Evolutionary conservation across 2,888 invertebrate genomes (phyloP).

Genomic region (Macrosiphum euphorbiae): DNA sequence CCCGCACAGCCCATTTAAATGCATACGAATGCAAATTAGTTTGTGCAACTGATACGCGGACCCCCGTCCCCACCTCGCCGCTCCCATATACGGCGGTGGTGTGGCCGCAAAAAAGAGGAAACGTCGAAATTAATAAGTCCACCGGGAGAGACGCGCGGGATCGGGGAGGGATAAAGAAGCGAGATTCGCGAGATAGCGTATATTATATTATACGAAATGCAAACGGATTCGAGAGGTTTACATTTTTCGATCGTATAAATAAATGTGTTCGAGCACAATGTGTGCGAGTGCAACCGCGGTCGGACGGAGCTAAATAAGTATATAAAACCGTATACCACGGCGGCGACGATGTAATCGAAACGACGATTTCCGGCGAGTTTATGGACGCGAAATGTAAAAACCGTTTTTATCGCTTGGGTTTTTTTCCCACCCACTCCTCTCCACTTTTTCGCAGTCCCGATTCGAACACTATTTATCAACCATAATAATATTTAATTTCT

Average conservation of each 20-base stretch:
- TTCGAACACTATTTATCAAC: neutral
- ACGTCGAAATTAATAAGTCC: constrained; percentile 34
- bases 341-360: constrained; percentile 19
- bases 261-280: neutral
- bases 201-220: neutral
- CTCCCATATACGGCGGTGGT: no score
- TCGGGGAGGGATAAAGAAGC: neutral
- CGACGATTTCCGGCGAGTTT: constrained; percentile 16
- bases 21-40: constrained; percentile 40
- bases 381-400: constrained; percentile 34
- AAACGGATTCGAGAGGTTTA: constrained; percentile 33
- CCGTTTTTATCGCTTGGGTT: neutral
- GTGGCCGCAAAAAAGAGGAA: neutral
- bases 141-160: constrained; percentile 19
- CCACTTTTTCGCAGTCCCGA: neutral
- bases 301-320: constrained; percentile 5
- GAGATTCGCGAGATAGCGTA: neutral
- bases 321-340: neutral
- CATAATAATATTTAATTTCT: no score
- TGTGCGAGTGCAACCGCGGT: neutral
- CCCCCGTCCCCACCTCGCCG: no score
- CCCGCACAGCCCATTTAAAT: constrained; percentile 11
- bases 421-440: neutral
- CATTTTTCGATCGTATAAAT: constrained; percentile 28
- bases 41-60: constrained; percentile 29